Evolutionary conservation across 2,113 vertebrate genomes (phyloP).

Genomic region (Thomomys bottae): DNA sequence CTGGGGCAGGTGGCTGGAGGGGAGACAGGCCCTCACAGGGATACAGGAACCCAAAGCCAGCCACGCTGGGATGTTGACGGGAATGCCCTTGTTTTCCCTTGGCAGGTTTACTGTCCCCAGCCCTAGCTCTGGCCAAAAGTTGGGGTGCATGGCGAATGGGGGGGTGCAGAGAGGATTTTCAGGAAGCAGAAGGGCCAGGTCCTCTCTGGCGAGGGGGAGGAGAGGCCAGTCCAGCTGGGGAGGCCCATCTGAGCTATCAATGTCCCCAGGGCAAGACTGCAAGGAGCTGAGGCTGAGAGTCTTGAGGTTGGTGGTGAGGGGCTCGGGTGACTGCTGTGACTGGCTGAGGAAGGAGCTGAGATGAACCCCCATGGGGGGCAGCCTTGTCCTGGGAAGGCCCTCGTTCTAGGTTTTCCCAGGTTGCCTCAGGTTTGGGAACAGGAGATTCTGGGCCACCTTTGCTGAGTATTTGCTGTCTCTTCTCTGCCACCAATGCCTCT

Average conservation of each 20-base stretch:
- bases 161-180: too few species aligned
- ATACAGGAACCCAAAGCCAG: not conserved
- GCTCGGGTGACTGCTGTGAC: too few species aligned
- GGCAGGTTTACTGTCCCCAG: not conserved
- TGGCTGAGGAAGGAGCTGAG: not conserved
- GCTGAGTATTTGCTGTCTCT: not conserved
- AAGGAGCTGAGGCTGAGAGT: not conserved
- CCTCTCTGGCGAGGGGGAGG: too few species aligned
- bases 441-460: not conserved
- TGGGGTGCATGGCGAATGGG: too few species aligned
- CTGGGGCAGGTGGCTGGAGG: too few species aligned
- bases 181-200: too few species aligned
- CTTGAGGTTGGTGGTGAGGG: too few species aligned
- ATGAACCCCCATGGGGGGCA: too few species aligned
- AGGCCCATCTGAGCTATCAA: not conserved
- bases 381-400: not conserved
- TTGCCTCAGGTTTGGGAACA: too few species aligned
- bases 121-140: not conserved
- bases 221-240: not conserved
- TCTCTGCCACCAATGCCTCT: not conserved
- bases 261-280: not conserved
- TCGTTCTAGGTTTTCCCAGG: not conserved
- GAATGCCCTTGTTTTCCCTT: not conserved
- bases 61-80: not conserved
- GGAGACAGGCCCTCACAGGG: not conserved